Base-by-base conservation (phyloP, 2,113 vertebrate genomes). In the Baryphthengus martii region DNA sequence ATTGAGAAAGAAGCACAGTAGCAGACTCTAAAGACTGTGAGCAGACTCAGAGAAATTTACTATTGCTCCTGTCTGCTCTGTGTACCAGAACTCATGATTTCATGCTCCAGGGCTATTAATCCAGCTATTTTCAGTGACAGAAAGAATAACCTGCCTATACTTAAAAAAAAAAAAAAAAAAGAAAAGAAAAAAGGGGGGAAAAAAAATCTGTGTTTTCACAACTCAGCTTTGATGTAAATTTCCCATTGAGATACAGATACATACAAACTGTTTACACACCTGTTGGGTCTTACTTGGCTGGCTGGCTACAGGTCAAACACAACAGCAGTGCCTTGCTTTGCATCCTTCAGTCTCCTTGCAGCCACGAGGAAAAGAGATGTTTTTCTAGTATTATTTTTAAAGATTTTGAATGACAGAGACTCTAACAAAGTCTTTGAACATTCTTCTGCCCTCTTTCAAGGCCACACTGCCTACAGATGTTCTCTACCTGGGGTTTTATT, bases 251-350 rank as follows among this genome's bases (percentile, higher is more conserved):
- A 89, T 9, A 10, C 18, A 72, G 53, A 89, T 9, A 10, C 18
- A 63, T 11, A 42, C 40, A 90, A 84, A 75, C 35, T 85, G 45
- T 85, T 96, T 63, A 83, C 45, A 21, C 42, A 28, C 47, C 78
- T 13, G 0, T 59, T 80, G 52, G 24, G 70, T 56, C n/a, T 86
- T 86, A 37, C n/a, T 83, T 50, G 40, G 10, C 92, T 80, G 63
- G 21, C 79, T 94, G 93, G 74, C 76, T 93, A 63, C 37, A 26
- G 24, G 67, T 81, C 94, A 96, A 93, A 85, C 49, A 68, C n/a
- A 97, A 87, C 50, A 95, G 67, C 39, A 85, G 23, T 16, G 13
- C 52, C n/a, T 91, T 84, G 35, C 24, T 73, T 86, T 96, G 53
- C 62, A 91, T 66, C 55, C 47, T 71, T 78, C 28, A 62, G 40